Conservation (phyloP, 2,113 vertebrate genomes). For the Physeter macrocephalus region DNA sequence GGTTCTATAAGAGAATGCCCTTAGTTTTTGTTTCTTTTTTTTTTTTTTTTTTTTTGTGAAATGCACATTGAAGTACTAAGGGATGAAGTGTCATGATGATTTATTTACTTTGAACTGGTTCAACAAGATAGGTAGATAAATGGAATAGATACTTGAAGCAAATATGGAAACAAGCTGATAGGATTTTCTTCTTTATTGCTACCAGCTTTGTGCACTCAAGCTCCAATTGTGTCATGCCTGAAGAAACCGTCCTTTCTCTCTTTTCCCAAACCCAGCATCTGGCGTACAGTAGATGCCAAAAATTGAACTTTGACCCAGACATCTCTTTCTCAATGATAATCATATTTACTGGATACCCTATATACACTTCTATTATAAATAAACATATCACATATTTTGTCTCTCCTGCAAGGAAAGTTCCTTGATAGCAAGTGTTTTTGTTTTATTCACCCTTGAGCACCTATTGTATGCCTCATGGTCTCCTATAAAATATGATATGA, state of each 20-base stretch:
- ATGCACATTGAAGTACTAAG: background rate
- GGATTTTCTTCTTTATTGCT: background rate
- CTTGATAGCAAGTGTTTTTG: background rate
- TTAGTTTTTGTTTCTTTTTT: background rate
- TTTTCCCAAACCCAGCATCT: background rate
- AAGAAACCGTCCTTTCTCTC: background rate
- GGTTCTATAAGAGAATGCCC: background rate
- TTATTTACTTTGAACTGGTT: slow-evolving; percentile 28
- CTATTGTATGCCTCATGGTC: background rate
- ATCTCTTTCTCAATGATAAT: background rate
- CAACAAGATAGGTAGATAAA: background rate
- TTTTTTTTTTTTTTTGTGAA: background rate
- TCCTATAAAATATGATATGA: background rate
- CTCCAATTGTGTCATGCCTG: background rate
- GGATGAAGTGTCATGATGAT: background rate
- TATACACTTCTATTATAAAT: background rate
- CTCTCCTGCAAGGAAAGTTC: background rate
- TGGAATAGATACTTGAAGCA: background rate
- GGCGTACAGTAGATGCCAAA: background rate
- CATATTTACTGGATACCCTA: background rate
- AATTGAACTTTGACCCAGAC: background rate
- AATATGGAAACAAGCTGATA: background rate
- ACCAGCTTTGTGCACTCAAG: background rate
- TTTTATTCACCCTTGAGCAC: background rate
- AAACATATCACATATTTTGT: background rate